A percentile compares a stretch with the other conserved stretches of the same genome.
These are phyloP conservation scores for Monopis laevigella DNA, from an alignment of 2,888 invertebrate species.

Conservation along the genomic window DNA sequence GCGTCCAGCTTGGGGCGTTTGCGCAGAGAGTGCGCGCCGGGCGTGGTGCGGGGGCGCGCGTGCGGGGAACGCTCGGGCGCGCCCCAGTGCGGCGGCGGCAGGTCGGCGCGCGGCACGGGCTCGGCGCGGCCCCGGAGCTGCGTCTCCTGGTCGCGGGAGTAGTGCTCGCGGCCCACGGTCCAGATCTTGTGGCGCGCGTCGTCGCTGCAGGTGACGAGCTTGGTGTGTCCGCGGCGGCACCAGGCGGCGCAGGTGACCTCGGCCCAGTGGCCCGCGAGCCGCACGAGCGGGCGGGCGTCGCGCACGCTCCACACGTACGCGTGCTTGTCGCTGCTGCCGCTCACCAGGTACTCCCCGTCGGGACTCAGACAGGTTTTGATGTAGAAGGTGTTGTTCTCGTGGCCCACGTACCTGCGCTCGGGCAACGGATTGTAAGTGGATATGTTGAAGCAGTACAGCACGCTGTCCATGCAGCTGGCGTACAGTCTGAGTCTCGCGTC, in stretches of 20 bases:
- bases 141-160: constrained; percentile 33
- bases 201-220: constrained; percentile 84
- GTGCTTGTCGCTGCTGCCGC: constrained; percentile 88
- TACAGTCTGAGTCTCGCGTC: constrained; percentile 74
- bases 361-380: constrained; percentile 84
- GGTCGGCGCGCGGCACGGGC: constrained; percentile 26
- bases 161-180: constrained; percentile 69
- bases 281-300: constrained; percentile 71
- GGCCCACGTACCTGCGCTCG: constrained; percentile 73
- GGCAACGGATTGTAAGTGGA: constrained; percentile 74
- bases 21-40: constrained; percentile 9
- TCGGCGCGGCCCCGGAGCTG: constrained; percentile 57
- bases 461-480: constrained; percentile 88
- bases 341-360: constrained; percentile 82
- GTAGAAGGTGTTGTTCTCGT: constrained; percentile 84
- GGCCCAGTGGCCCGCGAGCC: constrained; percentile 78
- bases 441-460: constrained; percentile 86
- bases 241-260: constrained; percentile 92
- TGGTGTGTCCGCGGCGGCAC: constrained; percentile 68
- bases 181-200: constrained; percentile 83
- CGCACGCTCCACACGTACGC: constrained; percentile 88
- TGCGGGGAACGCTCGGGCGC: constrained; percentile 22
- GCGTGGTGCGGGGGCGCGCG: constrained; percentile 17
- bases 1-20: constrained; percentile 16
- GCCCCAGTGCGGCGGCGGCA: constrained; percentile 23